A percentile compares a stretch with the other conserved stretches of the same genome.
Evolutionary conservation across 2,888 invertebrate genomes (phyloP).

Genomic region (Fragum whitleyi): DNA sequence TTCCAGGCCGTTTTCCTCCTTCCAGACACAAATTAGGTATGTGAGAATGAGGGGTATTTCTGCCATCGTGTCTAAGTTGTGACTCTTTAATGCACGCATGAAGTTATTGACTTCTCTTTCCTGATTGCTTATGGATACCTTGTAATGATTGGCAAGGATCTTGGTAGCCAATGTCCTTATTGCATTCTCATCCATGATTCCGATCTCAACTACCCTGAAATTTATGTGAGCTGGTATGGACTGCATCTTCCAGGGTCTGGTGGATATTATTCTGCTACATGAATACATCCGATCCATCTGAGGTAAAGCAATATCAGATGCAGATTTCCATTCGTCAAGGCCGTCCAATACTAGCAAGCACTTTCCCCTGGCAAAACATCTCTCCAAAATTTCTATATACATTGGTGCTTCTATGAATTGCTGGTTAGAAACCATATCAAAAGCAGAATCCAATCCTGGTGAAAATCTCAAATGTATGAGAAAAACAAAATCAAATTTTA

Average conservation of each 20-base stretch:
- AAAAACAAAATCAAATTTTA: slow-evolving; percentile 22
- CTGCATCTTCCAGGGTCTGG: slow-evolving; percentile 22
- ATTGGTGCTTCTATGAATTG: slow-evolving; percentile 8
- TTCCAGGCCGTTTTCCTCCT: slow-evolving; percentile 19
- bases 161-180: slow-evolving; percentile 18
- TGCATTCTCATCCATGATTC: slow-evolving; percentile 13
- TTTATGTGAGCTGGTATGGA: slow-evolving; percentile 2
- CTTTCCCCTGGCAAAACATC: neutral
- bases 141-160: slow-evolving; percentile 7
- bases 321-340: slow-evolving; percentile 21
- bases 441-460: neutral
- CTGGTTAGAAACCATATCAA: slow-evolving; percentile 18
- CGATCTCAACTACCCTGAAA: slow-evolving; percentile 12
- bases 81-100: slow-evolving; percentile 1
- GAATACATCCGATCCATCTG: neutral
- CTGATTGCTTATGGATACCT: neutral
- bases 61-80: slow-evolving; percentile 12
- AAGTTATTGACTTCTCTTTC: slow-evolving; percentile 8
- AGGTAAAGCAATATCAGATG: neutral
- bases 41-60: slow-evolving; percentile 24
- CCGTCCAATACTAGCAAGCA: slow-evolving; percentile 24
- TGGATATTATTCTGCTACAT: slow-evolving; percentile 15
- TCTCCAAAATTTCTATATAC: neutral
- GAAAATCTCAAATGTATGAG: neutral
- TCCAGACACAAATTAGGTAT: slow-evolving; percentile 24